Conservation (phyloP, 2,113 vertebrate genomes). For the Okapia johnstoni region DNA sequence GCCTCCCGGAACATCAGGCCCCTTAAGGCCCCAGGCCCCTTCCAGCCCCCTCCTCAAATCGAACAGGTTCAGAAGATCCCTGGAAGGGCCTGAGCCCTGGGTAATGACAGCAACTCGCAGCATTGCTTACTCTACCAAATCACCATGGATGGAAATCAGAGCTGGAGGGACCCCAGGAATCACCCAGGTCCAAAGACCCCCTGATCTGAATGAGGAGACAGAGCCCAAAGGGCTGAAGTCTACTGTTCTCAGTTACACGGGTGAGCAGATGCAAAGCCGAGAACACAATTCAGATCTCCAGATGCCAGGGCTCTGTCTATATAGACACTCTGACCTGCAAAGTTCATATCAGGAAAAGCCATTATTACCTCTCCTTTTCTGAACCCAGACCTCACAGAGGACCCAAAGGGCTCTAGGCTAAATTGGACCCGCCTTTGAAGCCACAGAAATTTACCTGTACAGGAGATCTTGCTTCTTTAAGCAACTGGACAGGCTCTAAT, state of each 20-base stretch:
- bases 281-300: background rate
- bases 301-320: background rate
- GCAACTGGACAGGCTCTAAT: background rate
- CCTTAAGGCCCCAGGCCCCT: background rate
- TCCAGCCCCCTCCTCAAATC: background rate
- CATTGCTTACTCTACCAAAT: background rate
- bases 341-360: background rate
- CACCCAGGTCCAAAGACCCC: background rate
- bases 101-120: background rate
- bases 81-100: background rate
- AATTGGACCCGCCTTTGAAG: background rate
- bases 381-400: background rate
- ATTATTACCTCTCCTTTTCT: background rate
- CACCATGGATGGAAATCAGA: background rate
- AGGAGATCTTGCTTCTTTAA: background rate
- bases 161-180: background rate
- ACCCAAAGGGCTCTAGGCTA: background rate
- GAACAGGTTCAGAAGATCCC: background rate
- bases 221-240: background rate
- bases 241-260: background rate
- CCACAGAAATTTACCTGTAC: slow-evolving; percentile 11
- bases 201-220: background rate
- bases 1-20: background rate
- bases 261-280: background rate
- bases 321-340: background rate